Conservation (phyloP, 2,113 vertebrate species). For the Cinclus cinclus region DNA sequence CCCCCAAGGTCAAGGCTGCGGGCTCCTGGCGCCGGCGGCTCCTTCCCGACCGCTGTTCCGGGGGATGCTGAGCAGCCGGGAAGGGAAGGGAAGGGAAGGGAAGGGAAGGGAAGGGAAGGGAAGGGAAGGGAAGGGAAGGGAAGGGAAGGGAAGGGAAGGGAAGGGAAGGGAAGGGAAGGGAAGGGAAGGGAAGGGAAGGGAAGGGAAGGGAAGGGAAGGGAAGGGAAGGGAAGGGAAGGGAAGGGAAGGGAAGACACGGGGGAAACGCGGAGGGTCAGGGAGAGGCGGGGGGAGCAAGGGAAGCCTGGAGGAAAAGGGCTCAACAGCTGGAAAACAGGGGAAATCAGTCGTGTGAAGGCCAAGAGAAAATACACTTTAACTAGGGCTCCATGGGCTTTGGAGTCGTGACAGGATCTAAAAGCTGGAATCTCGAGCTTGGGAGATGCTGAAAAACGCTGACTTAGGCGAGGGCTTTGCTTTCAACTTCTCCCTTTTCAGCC, state of each 20-base stretch:
- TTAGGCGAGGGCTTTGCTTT: neutral
- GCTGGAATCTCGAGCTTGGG: neutral
- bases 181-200: neutral
- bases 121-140: neutral
- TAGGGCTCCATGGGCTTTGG: neutral
- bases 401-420: neutral
- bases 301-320: neutral
- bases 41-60: neutral
- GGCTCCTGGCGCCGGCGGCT: neutral
- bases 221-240: too few relatives aligned
- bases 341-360: neutral
- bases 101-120: too few relatives aligned
- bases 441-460: slow-evolving; percentile 41
- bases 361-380: slow-evolving; percentile 3
- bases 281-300: neutral
- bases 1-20: neutral
- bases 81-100: neutral
- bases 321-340: slow-evolving; percentile 4
- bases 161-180: too few relatives aligned
- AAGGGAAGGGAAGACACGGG: neutral
- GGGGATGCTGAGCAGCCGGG: neutral
- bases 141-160: neutral
- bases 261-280: neutral
- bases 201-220: neutral
- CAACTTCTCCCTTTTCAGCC: neutral